phyloP scores from a whole-genome alignment of 37 sponge, comb jelly and placozoan genomes.

The Petrosia ficiformis region DNA sequence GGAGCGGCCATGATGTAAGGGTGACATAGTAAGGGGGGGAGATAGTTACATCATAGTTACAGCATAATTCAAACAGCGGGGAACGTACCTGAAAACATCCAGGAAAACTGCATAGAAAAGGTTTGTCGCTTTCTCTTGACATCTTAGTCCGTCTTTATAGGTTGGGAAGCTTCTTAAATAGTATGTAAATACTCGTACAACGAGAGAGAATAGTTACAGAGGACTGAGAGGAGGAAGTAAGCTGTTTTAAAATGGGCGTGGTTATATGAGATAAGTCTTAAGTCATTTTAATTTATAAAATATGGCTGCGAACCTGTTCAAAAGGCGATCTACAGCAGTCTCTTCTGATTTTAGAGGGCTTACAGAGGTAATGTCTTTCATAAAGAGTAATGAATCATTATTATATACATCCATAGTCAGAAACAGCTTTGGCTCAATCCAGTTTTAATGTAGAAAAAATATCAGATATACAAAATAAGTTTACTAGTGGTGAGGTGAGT shows the following conservation, averaged over 20 bases:
- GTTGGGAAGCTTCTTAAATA: no score
- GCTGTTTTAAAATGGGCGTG: not conserved
- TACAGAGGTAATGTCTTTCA: not conserved
- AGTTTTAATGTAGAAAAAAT: conserved; percentile 80
- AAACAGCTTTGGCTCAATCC: conserved; percentile 67
- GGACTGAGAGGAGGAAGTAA: not conserved
- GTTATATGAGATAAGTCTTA: not conserved
- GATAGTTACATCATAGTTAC: not conserved
- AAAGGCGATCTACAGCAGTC: not conserved
- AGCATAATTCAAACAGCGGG: not conserved
- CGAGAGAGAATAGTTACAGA: not conserved
- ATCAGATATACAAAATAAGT: conserved; percentile 72
- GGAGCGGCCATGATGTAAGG: not conserved
- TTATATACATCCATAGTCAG: conserved; percentile 25
- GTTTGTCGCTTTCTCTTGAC: conserved; percentile 65
- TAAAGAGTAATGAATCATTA: not conserved
- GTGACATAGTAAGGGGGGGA: not conserved
- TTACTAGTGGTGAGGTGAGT: conserved; percentile 75
- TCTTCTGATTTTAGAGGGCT: conserved; percentile 1
- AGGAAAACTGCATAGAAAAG: conserved; percentile 56
- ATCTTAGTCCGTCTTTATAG: no score
- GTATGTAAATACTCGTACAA: conserved; percentile 3
- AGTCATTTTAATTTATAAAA: no score
- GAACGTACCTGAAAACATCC: conserved; percentile 81
- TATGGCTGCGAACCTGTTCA: conserved; percentile 1